Base-by-base conservation (phyloP, 64 coral and sea anemone species). In the Porites lutea region DNA sequence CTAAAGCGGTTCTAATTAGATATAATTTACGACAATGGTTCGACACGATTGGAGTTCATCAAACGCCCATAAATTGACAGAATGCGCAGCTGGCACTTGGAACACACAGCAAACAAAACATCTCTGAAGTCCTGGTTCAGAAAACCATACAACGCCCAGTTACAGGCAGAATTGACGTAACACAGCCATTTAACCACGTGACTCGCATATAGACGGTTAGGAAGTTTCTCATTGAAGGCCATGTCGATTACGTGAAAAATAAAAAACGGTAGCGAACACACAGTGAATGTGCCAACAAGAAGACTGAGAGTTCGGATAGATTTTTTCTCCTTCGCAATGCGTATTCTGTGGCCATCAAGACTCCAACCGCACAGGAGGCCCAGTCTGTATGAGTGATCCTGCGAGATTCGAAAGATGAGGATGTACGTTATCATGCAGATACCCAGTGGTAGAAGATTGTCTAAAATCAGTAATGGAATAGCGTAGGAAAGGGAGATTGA, bases 91-190 rank as follows among this genome's bases (percentile, higher is more conserved):
- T 77, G 19, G 10, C 74, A 52, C 49, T 77, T 77, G 18, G 49
- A 53, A 9, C 49, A 77, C 49, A 77, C 49, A 77, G 15, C 74
- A 77, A 77, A 77, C 74, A 90, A 79, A 63, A 63, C 62, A 13
- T n/a, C 62, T 67, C 88, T 48, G 69, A 90, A 69, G 16, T 90
- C 88, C 1, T 76, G 60, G 59, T 90, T 90, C 4, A 90, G 62
- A n/a, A 90, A 79, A 13, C 88, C 59, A 63, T 90, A 90, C 11
- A 90, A 77, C 43, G 88, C 88, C 88, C 88, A 90, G 63, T 90
- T 79, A 13, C 55, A 79, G 10, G 88, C 88, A 22, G 74, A 79
- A 64, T 90, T 90, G 2, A 63, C 19, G 48, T 78, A 90, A 45
- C 64, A 65, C 16, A 90, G 63, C 88, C 88, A 90, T 57, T 90